A percentile compares a stretch with the other conserved stretches of the same genome.
Evolutionary conservation across 2,113 vertebrate genomes (phyloP).

Genomic region (Bufo bufo): DNA sequence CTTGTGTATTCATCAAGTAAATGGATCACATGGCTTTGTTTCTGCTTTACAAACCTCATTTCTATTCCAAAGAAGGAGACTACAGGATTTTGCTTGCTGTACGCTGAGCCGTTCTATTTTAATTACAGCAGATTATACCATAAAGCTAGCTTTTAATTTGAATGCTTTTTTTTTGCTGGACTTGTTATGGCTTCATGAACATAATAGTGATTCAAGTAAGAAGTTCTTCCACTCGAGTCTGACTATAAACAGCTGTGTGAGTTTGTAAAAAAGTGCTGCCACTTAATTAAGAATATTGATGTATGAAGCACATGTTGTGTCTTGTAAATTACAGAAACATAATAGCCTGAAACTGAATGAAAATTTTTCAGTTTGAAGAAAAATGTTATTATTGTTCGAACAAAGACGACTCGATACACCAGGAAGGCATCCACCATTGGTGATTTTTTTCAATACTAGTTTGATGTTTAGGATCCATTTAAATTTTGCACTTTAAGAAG

Average conservation of each 20-base stretch:
- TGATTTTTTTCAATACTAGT: neutral
- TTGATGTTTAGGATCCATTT: too few species aligned
- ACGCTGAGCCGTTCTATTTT: slow-evolving; percentile 12
- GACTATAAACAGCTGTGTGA: slow-evolving; percentile 45
- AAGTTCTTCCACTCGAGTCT: slow-evolving; percentile 36
- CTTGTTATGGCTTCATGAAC: slow-evolving; percentile 41
- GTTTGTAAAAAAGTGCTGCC: slow-evolving; percentile 38
- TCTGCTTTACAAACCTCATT: neutral
- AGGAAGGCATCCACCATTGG: neutral
- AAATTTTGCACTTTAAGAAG: too few species aligned
- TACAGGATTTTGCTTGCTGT: neutral
- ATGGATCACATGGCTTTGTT: slow-evolving; percentile 1
- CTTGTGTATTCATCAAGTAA: slow-evolving; percentile 5
- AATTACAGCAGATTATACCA: slow-evolving; percentile 38
- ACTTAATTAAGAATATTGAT: slow-evolving; percentile 52
- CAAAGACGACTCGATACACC: neutral
- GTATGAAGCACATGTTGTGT: slow-evolving; percentile 33
- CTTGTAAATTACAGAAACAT: slow-evolving; percentile 52
- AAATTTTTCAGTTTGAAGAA: slow-evolving; percentile 27
- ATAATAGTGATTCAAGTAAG: slow-evolving; percentile 39
- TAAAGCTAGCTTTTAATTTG: slow-evolving; percentile 27
- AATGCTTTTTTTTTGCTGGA: slow-evolving; percentile 27
- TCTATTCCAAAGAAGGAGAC: neutral
- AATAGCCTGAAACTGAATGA: slow-evolving; percentile 19
- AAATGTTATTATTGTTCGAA: slow-evolving; percentile 23